Evolutionary conservation across 2,888 invertebrate species (phyloP).

Genomic region (Cephus pulcher): DNA sequence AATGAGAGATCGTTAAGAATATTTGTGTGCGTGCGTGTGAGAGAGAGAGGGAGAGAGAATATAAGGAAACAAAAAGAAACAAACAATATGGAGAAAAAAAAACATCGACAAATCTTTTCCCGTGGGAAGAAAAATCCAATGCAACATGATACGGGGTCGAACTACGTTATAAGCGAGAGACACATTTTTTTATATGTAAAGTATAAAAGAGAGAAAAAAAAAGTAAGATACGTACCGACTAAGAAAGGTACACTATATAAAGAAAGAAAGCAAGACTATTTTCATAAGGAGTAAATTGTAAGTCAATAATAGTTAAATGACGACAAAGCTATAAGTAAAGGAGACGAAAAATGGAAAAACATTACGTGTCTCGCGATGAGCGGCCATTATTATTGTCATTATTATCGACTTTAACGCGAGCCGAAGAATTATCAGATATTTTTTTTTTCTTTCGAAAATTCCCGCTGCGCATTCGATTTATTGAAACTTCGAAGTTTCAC

Average conservation of each 20-base stretch:
- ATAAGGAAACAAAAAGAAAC: conserved; percentile 13
- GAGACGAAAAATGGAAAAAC: not conserved
- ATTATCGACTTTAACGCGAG: not conserved
- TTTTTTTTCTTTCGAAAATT: not conserved
- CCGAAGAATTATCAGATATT: not conserved
- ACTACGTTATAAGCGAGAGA: conserved; percentile 20
- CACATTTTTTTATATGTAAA: conserved; percentile 22
- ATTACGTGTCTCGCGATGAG: not conserved
- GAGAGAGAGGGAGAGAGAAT: conserved; percentile 5
- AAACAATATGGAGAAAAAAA: conserved; percentile 1
- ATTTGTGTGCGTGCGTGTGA: not conserved
- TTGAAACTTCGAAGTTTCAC: not conserved
- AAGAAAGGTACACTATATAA: conserved; percentile 49
- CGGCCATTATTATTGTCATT: not conserved
- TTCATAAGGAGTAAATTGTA: conserved; percentile 63
- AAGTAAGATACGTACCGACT: not conserved
- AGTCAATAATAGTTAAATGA: conserved; percentile 56
- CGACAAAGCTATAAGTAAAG: not conserved
- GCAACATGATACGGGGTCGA: not conserved
- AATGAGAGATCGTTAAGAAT: not conserved
- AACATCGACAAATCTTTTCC: conserved; percentile 2
- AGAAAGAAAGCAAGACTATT: conserved; percentile 58
- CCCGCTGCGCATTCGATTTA: not conserved
- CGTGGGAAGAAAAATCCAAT: not conserved
- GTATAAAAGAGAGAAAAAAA: conserved; percentile 13